Conservation (phyloP, 1,140 invertebrate species). For the Hyposmocoma kahamanoa region DNA sequence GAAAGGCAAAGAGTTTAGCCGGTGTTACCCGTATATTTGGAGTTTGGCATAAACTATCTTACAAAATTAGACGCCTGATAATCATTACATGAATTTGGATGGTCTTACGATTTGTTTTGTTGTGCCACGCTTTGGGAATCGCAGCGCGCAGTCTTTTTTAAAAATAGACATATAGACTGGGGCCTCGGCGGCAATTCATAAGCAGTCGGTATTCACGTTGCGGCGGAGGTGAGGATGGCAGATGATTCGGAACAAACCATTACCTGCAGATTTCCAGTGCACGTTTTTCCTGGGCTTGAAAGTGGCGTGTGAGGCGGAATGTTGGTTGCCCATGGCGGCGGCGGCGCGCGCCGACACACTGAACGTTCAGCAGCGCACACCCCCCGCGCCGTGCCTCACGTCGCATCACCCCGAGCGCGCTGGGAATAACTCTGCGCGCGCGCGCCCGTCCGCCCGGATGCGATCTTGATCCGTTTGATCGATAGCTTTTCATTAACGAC, state of each 20-base stretch:
- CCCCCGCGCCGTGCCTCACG: constrained; percentile 24
- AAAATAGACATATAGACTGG: constrained; percentile 52
- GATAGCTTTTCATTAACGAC: constrained; percentile 42
- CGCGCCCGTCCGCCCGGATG: constrained; percentile 38
- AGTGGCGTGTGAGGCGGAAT: constrained; percentile 54
- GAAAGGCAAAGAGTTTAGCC: too few species aligned
- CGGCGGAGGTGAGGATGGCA: constrained; percentile 14
- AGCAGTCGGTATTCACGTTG: neutral
- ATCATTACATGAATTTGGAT: constrained; percentile 54
- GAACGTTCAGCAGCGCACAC: constrained; percentile 30
- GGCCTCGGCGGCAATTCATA: constrained; percentile 17
- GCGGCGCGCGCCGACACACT: constrained; percentile 61
- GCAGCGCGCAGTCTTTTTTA: constrained; percentile 62
- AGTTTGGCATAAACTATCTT: constrained; percentile 51
- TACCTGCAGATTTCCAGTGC: constrained; percentile 82
- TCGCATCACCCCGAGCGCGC: too few species aligned
- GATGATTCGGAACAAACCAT: constrained; percentile 21
- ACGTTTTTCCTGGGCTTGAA: constrained; percentile 79
- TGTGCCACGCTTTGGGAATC: constrained; percentile 61
- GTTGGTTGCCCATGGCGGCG: constrained; percentile 71
- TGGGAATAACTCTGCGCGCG: constrained; percentile 55
- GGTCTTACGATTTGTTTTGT: constrained; percentile 67
- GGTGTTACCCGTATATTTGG: too few species aligned
- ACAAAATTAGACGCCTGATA: constrained; percentile 59
- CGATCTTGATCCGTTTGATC: constrained; percentile 47